Evolutionary conservation across 1,140 invertebrate species (phyloP).

Genomic region (Helicorthomorpha holstii): DNA sequence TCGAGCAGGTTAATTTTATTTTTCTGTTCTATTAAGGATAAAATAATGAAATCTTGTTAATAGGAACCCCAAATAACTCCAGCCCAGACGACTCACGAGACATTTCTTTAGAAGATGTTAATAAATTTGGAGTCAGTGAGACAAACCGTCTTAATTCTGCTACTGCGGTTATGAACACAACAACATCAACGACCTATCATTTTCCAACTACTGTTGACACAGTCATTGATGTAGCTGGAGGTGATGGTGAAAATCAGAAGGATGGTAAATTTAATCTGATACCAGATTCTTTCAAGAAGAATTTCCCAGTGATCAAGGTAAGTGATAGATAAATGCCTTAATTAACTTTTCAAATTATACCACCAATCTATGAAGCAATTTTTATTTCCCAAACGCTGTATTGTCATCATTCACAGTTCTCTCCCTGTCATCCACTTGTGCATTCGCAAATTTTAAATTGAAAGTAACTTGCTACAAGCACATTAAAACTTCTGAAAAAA

Average conservation of each 20-base stretch:
- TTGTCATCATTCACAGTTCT: no score
- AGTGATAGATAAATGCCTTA: no score
- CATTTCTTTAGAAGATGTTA: background rate
- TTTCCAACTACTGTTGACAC: background rate
- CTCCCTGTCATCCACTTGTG: no score
- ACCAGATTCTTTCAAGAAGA: background rate
- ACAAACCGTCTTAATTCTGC: background rate
- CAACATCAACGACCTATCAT: background rate
- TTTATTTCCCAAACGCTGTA: no score
- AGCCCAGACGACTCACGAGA: slow-evolving; percentile 7
- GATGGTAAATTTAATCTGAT: background rate
- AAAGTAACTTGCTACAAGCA: no score
- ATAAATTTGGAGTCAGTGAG: background rate
- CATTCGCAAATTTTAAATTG: no score
- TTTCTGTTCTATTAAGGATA: no score
- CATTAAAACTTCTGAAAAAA: background rate
- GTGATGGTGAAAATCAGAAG: background rate
- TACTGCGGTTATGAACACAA: background rate
- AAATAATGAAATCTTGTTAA: no score
- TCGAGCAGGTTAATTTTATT: background rate
- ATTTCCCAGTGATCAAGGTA: background rate
- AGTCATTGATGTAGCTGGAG: background rate
- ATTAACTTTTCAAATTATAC: no score
- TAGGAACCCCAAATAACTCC: background rate
- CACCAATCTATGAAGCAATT: no score